Base-by-base conservation (phyloP, 2,113 vertebrate species). In the Limnothrissa miodon region DNA sequence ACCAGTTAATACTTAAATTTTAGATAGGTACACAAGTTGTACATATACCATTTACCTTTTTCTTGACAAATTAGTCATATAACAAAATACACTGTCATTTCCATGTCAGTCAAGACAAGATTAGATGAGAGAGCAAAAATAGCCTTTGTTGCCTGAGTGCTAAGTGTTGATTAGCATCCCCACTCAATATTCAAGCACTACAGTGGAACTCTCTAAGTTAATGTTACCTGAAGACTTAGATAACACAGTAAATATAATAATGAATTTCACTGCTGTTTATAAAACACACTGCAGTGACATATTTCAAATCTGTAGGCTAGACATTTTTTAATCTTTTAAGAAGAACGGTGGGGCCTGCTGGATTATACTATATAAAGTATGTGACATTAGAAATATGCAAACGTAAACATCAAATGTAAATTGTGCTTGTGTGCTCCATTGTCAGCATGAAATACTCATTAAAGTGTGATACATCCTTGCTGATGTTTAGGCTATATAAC, bases 381-480 rank as follows among this genome's bases (percentile, higher is more conserved):
- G 62, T 59, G 59, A 66, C 25, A 66, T 11, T 66, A 66, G 59
- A 5, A 53, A 21, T 1, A 53, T 53, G 51, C 51, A 70, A 29
- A 70, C 62, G 36, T 70, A 10, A 70, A 4, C 1, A 15, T 70
- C 29, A 70, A 70, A 70, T n/a, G 62, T 70, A 15, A 70, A 33
- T 1, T 33, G 62, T 29, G 8, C 29, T 33, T 70, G 62, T 36
- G 66, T 74, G 10, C 5, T 5, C 3, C 11, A 36, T 15, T 74
- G 29, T 81, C 13, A 5, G 36, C 79, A 84, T 48, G 23, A 29
- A 59, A 82, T 44, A 48, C 45, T 44, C 46, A n/a, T 48, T 15
- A 5, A n/a, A n/a, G n/a, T n/a, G 39, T 66, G 84, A 82, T 66
- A 53, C 45, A 81, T 85, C 83, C 85, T 80, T 80, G 83, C 88